Conservation (phyloP, 2,113 vertebrate species). For the Corythoichthys intestinalis region DNA sequence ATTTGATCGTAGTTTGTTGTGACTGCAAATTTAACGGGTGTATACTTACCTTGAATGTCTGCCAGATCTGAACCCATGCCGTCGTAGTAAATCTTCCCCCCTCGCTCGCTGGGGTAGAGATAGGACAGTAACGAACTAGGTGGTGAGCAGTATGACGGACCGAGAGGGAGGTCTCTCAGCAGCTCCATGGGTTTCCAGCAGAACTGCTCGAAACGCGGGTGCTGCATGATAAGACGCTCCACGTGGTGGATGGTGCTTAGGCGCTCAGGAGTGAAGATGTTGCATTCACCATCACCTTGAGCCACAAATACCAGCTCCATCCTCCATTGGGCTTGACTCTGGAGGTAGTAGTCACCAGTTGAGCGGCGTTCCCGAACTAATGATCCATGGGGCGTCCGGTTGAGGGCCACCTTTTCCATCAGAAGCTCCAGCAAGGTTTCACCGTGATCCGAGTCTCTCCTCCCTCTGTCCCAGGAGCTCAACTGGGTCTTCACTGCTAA, state of each 20-base stretch:
- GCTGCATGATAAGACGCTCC: conserved; percentile 90
- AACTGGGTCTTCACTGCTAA: conserved; percentile 91
- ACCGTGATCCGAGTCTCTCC: conserved; percentile 81
- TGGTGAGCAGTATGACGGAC: conserved; percentile 90
- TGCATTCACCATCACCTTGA: conserved; percentile 81
- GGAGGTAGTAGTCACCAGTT: conserved; percentile 81
- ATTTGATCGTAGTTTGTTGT: no score
- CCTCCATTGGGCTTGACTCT: conserved; percentile 90
- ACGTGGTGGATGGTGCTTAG: conserved; percentile 88
- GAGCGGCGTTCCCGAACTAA: conserved; percentile 55
- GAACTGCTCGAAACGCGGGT: conserved; percentile 89
- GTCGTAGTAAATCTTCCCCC: conserved; percentile 93
- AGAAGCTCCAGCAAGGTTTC: conserved; percentile 81
- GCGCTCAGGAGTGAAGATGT: conserved; percentile 94
- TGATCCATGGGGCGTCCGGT: conserved; percentile 30
- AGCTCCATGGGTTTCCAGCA: conserved; percentile 96
- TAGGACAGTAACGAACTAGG: conserved; percentile 93
- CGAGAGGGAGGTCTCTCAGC: conserved; percentile 86
- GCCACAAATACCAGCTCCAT: conserved; percentile 95
- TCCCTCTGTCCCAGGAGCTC: conserved; percentile 88
- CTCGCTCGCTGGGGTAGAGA: conserved; percentile 92
- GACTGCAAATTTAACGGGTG: not conserved
- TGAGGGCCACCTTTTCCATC: conserved; percentile 73
- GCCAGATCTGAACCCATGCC: conserved; percentile 95
- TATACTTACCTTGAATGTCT: conserved; percentile 84